Conservation (phyloP, 2,113 vertebrate genomes). For the Dromiciops gliroides region DNA sequence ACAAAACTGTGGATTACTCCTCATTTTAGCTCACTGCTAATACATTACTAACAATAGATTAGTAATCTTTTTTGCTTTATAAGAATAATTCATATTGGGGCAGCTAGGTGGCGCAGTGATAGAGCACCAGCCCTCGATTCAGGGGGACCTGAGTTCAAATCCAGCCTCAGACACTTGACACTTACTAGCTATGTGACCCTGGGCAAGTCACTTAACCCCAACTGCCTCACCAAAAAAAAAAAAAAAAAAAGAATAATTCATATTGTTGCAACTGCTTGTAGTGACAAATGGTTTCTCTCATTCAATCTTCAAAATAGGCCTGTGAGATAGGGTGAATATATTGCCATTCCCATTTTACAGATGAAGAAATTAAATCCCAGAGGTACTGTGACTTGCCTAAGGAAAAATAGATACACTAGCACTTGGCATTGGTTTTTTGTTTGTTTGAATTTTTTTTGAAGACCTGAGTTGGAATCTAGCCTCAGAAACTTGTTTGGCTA, state of each 20-base stretch:
- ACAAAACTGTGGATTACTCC: background rate
- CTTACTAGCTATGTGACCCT: too few relatives aligned
- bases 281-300: background rate
- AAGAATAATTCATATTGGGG: background rate
- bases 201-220: too few relatives aligned
- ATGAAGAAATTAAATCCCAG: background rate
- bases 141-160: too few relatives aligned
- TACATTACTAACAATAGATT: background rate
- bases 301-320: background rate
- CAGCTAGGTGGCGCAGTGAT: too few relatives aligned
- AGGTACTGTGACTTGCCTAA: background rate
- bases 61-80: background rate
- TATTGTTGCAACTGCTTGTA: background rate
- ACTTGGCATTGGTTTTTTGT: background rate
- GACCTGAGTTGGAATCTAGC: background rate
- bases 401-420: background rate
- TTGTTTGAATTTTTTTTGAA: background rate
- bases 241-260: too few relatives aligned
- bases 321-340: background rate
- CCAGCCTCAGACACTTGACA: too few relatives aligned
- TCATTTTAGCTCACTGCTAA: background rate
- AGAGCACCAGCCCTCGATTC: too few relatives aligned
- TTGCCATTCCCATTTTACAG: background rate
- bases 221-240: too few relatives aligned
- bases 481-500: background rate